Percentiles rank a stretch among this genome's conserved stretches.
Conservation (phyloP, 2,888 invertebrate species). For the Epirrhoe alternata region DNA sequence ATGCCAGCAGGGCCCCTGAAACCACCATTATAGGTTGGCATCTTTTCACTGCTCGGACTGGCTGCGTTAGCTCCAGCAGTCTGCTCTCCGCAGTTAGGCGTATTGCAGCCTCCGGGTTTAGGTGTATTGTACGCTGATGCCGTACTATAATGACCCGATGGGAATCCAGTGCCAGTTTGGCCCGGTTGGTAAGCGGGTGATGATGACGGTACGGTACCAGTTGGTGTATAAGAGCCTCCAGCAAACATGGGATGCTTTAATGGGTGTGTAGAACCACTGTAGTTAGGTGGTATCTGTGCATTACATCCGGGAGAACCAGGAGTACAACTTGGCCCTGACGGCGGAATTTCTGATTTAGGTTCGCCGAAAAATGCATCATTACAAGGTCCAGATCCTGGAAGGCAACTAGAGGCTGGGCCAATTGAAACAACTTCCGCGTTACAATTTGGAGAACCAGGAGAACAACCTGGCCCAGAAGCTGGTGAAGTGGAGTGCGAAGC, state of each 20-base stretch:
- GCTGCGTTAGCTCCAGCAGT: slow-evolving; percentile 27
- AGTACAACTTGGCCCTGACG: slow-evolving; percentile 24
- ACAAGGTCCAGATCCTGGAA: not conserved
- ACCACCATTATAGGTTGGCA: slow-evolving; percentile 55
- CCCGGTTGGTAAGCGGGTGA: slow-evolving; percentile 20
- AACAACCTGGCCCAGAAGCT: slow-evolving; percentile 17
- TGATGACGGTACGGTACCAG: slow-evolving; percentile 18
- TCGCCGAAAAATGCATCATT: slow-evolving; percentile 20
- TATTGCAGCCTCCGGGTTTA: slow-evolving; percentile 28
- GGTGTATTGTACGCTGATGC: slow-evolving; percentile 26
- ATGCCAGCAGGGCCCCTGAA: slow-evolving; percentile 63
- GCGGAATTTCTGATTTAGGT: slow-evolving; percentile 1
- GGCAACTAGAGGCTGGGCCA: not conserved
- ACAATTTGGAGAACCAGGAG: slow-evolving; percentile 30
- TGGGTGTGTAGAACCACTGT: slow-evolving; percentile 4
- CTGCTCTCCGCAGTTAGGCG: slow-evolving; percentile 26
- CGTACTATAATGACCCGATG: slow-evolving; percentile 14
- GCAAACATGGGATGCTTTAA: slow-evolving; percentile 2
- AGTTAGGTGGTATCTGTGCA: slow-evolving; percentile 13
- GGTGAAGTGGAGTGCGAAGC: slow-evolving; percentile 8
- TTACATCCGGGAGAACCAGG: slow-evolving; percentile 27
- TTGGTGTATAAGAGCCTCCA: slow-evolving; percentile 6
- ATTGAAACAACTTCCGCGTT: slow-evolving; percentile 4
- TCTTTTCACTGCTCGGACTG: slow-evolving; percentile 37
- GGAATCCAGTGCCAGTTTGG: slow-evolving; percentile 18